Conservation (phyloP, 2,797 vertebrate genomes). For the Staurois parvus region DNA sequence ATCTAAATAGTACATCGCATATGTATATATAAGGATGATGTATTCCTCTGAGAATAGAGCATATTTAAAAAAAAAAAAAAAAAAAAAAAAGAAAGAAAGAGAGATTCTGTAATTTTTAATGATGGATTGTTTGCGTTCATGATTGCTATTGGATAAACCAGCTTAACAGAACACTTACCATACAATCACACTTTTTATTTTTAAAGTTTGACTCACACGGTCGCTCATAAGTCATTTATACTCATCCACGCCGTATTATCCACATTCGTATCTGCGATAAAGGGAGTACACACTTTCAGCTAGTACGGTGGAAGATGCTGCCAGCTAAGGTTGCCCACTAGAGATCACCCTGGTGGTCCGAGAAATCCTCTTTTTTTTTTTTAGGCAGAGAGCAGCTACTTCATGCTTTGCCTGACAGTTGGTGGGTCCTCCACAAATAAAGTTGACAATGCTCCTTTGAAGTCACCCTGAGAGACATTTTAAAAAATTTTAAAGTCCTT, state of each 20-base stretch:
- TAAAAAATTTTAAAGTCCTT: no score
- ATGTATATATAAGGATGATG: conserved; percentile 82
- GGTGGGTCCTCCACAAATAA: no score
- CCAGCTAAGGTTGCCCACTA: no score
- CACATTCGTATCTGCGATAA: neutral
- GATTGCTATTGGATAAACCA: conserved; percentile 59
- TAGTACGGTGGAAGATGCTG: no score
- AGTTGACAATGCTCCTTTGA: no score
- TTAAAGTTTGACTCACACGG: conserved; percentile 13
- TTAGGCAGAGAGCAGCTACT: no score
- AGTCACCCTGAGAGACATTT: no score
- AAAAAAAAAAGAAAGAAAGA: neutral
- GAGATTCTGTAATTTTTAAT: conserved; percentile 81
- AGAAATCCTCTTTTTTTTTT: no score
- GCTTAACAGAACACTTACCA: conserved; percentile 4
- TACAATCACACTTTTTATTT: conserved; percentile 11
- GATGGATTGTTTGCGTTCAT: conserved; percentile 76
- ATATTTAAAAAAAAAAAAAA: conserved; percentile 73
- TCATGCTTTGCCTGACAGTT: no score
- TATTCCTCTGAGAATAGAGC: conserved; percentile 78
- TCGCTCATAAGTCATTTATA: conserved; percentile 11
- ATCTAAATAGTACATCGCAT: conserved; percentile 79
- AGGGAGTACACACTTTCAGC: neutral
- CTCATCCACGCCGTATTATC: neutral
- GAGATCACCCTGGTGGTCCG: no score